A percentile compares a stretch with the other conserved stretches of the same genome.
phyloP scores from a whole-genome alignment of 2,888 invertebrate genomes.

The Parasteatoda lunata region DNA sequence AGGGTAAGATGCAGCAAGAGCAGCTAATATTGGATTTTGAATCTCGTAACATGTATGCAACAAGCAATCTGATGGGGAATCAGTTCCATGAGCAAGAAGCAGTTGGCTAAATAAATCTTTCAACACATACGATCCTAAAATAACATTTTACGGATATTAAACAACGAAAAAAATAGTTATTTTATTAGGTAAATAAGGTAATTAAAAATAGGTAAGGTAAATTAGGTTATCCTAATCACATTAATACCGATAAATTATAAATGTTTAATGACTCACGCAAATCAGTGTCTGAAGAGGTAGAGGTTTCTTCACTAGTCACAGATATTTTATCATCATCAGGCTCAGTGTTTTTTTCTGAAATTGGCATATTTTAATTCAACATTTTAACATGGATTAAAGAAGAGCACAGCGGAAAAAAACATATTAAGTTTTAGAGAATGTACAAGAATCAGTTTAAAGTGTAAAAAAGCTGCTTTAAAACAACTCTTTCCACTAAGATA shows the following conservation, averaged over 20 bases:
- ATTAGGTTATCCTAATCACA: no score
- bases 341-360: conserved; percentile 31
- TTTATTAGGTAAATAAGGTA: background rate
- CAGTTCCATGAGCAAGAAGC: conserved; percentile 49
- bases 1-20: conserved; percentile 55
- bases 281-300: conserved; percentile 45
- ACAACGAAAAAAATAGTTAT: background rate
- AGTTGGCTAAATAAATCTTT: conserved; percentile 59
- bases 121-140: conserved; percentile 45
- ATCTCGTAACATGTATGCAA: conserved; percentile 51
- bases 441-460: no score
- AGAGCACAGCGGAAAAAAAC: no score
- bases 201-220: no score
- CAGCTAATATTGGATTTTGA: conserved; percentile 41
- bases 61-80: conserved; percentile 51
- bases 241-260: no score
- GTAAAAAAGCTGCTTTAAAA: no score
- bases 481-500: no score
- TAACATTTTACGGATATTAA: background rate
- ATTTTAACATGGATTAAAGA: no score
- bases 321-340: conserved; percentile 50
- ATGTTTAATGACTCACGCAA: conserved; percentile 23
- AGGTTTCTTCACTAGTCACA: conserved; percentile 50
- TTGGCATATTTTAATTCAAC: no score
- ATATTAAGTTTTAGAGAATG: no score